Percentiles rank a stretch among this genome's conserved stretches.
These are phyloP conservation scores for Scophthalmus maximus DNA, from an alignment of 2,113 vertebrate genomes.

Conservation along the genomic window DNA sequence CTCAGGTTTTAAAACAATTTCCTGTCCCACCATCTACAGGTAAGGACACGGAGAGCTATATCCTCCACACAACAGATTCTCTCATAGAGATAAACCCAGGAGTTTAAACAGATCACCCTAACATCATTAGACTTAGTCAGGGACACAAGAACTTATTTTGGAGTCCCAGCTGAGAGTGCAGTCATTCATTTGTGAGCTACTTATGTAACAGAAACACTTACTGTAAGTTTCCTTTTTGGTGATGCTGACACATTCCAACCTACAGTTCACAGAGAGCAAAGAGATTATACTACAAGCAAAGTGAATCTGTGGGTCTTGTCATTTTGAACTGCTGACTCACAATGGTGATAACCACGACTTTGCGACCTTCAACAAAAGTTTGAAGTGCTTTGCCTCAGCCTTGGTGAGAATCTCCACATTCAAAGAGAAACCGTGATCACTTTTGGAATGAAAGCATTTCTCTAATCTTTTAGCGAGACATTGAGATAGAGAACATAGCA, in stretches of 20 bases:
- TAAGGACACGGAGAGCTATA: slow-evolving; percentile 13
- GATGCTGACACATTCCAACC: slow-evolving; percentile 14
- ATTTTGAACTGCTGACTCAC: slow-evolving; percentile 19
- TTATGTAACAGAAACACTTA: slow-evolving; percentile 42
- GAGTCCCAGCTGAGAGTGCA: slow-evolving; percentile 33
- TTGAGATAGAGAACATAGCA: slow-evolving; percentile 75
- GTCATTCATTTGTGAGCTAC: slow-evolving; percentile 38
- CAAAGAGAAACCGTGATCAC: slow-evolving; percentile 70
- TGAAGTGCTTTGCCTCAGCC: slow-evolving; percentile 36
- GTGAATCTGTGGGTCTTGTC: slow-evolving; percentile 8
- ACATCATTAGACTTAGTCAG: slow-evolving; percentile 56
- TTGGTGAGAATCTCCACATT: slow-evolving; percentile 64
- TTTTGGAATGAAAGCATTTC: slow-evolving; percentile 79
- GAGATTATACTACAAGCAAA: neutral
- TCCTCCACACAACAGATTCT: slow-evolving; percentile 17
- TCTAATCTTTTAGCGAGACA: slow-evolving; percentile 78
- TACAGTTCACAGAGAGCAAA: slow-evolving; percentile 1
- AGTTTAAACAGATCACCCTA: slow-evolving; percentile 57
- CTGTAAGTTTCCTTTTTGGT: slow-evolving; percentile 6
- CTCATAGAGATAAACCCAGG: slow-evolving; percentile 19
- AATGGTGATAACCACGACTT: slow-evolving; percentile 19
- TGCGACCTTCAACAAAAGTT: slow-evolving; percentile 38
- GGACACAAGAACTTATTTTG: slow-evolving; percentile 36
- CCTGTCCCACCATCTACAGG: slow-evolving; percentile 2
- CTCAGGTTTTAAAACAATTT: slow-evolving; percentile 24